Percentiles rank a stretch among this genome's conserved stretches.
Conservation (phyloP, 1,140 invertebrate species). For the Argopecten irradians region DNA sequence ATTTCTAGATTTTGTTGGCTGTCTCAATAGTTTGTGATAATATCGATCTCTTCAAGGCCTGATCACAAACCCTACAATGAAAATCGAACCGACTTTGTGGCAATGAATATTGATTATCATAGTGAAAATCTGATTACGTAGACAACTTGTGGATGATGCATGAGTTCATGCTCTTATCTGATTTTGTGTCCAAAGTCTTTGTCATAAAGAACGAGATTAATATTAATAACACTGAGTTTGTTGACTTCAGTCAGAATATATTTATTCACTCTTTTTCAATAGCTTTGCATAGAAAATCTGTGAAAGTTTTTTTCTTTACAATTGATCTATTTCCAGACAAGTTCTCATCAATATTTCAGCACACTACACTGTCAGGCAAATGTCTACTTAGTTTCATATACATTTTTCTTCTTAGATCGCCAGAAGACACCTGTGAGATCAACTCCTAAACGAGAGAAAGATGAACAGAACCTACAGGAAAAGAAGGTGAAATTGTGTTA, state of each 20-base stretch:
- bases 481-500: constrained; percentile 44
- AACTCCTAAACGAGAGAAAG: constrained; percentile 54
- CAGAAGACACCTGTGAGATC: constrained; percentile 28
- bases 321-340: neutral
- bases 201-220: neutral
- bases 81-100: neutral
- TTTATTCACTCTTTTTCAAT: neutral
- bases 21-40: neutral
- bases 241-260: neutral
- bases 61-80: neutral
- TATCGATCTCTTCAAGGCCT: neutral
- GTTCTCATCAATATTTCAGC: neutral
- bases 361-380: neutral
- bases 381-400: neutral
- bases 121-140: neutral
- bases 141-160: neutral
- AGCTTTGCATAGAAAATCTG: neutral
- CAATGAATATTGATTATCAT: neutral
- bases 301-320: neutral
- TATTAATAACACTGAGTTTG: neutral
- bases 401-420: neutral
- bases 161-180: neutral
- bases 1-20: neutral
- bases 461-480: constrained; percentile 60
- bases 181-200: neutral